Conservation (phyloP, 2,797 vertebrate species). For the Chaetodon trifasciatus region DNA sequence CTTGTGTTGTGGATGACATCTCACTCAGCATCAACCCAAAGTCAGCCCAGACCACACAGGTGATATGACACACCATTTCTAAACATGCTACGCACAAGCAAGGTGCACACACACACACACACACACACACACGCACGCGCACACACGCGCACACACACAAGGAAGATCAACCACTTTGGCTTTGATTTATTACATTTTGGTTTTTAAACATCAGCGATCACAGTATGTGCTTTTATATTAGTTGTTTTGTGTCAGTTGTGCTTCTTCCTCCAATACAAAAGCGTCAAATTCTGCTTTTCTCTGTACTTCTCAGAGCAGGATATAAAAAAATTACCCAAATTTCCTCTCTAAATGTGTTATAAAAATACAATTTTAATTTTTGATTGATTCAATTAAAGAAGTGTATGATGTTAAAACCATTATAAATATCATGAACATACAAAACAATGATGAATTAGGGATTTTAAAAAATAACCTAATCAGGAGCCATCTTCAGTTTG, state of each 20-base stretch:
- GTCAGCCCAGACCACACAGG: slow-evolving; percentile 48
- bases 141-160: background rate
- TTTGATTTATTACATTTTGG: background rate
- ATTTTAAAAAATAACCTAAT: too few species aligned
- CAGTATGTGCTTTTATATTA: background rate
- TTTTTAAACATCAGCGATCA: background rate
- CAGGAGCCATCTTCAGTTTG: too few species aligned
- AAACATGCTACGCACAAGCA: slow-evolving; percentile 29
- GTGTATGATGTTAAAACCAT: background rate
- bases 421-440: background rate
- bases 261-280: background rate
- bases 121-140: slow-evolving; percentile 22
- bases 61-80: slow-evolving; percentile 51
- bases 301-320: background rate
- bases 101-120: slow-evolving; percentile 12
- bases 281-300: background rate
- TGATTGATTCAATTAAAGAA: background rate
- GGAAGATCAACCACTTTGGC: background rate
- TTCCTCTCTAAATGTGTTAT: background rate
- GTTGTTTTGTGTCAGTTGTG: background rate
- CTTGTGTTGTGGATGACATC: slow-evolving; percentile 45
- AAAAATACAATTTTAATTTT: background rate
- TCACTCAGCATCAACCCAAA: slow-evolving; percentile 58
- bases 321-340: background rate
- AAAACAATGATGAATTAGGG: background rate